Evolutionary conservation across 2,888 invertebrate species (phyloP).

Genomic region (Hyalella azteca): DNA sequence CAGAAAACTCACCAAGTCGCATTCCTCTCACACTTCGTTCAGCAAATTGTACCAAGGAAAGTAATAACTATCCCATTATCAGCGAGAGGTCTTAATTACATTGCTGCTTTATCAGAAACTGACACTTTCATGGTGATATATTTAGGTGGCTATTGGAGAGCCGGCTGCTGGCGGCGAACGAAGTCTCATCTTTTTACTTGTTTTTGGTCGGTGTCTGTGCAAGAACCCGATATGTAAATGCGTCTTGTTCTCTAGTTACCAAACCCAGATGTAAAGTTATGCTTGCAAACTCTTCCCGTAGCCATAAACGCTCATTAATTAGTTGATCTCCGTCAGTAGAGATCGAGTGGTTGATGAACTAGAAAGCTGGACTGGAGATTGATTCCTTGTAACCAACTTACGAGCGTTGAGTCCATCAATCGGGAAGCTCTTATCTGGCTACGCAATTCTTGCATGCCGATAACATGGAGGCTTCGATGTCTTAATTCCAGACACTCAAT

Average conservation of each 20-base stretch:
- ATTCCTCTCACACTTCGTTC: slow-evolving; percentile 20
- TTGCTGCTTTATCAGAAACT: slow-evolving; percentile 23
- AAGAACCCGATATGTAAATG: slow-evolving; percentile 17
- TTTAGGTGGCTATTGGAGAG: background rate
- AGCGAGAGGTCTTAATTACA: slow-evolving; percentile 36
- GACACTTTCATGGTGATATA: slow-evolving; percentile 35
- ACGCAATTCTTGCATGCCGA: no score
- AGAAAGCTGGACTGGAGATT: no score
- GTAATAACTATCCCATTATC: slow-evolving; percentile 30
- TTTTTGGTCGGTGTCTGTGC: background rate
- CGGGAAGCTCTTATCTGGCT: no score
- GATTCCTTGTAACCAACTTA: no score
- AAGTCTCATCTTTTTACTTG: background rate
- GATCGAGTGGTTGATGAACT: no score
- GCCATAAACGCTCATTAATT: no score
- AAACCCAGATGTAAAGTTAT: background rate
- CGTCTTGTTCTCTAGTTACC: background rate
- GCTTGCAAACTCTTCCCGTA: slow-evolving; percentile 2
- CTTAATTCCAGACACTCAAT: no score
- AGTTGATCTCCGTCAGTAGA: no score
- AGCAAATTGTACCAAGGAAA: slow-evolving; percentile 24
- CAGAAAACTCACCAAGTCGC: background rate
- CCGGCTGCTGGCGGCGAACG: background rate
- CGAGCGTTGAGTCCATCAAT: no score
- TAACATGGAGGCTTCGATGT: no score